A percentile compares a stretch with the other conserved stretches of the same genome.
Evolutionary conservation across 2,888 invertebrate species (phyloP).

Genomic region (Nemotelus pantherinus): DNA sequence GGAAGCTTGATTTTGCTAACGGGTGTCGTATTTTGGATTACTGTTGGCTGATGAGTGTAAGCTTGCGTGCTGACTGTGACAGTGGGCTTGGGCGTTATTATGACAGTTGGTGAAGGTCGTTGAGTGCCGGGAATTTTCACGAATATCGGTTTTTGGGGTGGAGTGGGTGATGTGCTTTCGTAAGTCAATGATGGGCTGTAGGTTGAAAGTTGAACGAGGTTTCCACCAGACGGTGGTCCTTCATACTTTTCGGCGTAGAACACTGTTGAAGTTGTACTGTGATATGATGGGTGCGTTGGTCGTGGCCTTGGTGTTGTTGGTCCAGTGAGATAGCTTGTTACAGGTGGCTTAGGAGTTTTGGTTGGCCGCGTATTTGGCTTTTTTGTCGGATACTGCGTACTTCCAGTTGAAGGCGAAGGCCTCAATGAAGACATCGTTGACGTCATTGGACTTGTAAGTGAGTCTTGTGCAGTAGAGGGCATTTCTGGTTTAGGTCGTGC

Average conservation of each 20-base stretch:
- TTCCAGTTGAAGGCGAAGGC: conserved; percentile 54
- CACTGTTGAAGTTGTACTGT: conserved; percentile 59
- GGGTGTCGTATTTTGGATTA: conserved; percentile 50
- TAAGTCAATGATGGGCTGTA: conserved; percentile 69
- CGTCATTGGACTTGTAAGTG: conserved; percentile 54
- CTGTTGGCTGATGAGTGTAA: conserved; percentile 53
- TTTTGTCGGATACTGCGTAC: conserved; percentile 44
- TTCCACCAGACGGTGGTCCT: conserved; percentile 64
- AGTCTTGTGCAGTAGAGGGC: conserved; percentile 60
- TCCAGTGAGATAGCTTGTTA: conserved; percentile 65
- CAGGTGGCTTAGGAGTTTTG: conserved; percentile 49
- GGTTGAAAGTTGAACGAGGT: conserved; percentile 68
- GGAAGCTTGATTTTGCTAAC: conserved; percentile 56
- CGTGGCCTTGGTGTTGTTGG: conserved; percentile 68
- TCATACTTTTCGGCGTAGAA: conserved; percentile 16
- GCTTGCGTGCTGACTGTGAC: conserved; percentile 56
- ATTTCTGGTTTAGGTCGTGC: conserved; percentile 61
- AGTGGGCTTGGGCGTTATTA: conserved; percentile 77
- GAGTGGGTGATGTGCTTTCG: conserved; percentile 57
- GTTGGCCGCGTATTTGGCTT: conserved; percentile 46
- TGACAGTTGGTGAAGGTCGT: conserved; percentile 71
- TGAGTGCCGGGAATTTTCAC: conserved; percentile 64
- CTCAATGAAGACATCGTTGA: conserved; percentile 63
- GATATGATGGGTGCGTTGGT: conserved; percentile 57
- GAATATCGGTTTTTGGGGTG: conserved; percentile 21